Evolutionary conservation across 2,113 vertebrate species (phyloP), one percentile per base, ranked within the genome.

Genomic region (Peromyscus polionotus): DNA sequence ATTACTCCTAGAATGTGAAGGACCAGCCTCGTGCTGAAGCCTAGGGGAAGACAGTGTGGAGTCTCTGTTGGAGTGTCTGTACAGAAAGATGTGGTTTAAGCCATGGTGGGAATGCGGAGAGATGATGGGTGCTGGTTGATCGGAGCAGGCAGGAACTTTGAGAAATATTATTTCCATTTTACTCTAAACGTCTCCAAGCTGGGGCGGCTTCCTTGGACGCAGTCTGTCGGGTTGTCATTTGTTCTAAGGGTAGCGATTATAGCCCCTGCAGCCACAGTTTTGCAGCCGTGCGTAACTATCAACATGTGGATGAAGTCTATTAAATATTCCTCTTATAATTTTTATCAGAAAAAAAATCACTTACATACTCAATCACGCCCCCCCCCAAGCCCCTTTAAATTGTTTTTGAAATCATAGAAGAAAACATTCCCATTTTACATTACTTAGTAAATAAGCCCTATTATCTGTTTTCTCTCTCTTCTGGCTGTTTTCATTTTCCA

Each of bases 401-500:
- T 73, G 42, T 91, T 93, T 90, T 90, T 90, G 59, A 88, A 84
- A 88, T 67, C 42, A 45, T 51, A 79, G 63, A 77, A 1, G 67
- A 67, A 33, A 67, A 65, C 54, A 72, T 73, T 83, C 11, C 51
- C 57, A 33, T 20, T 88, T 89, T 57, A 31, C 2, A 24, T 88
- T 84, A 61, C n/a, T 80, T 57, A 72, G 9, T 92, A 79, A 70
- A 94, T 86, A 84, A 90, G 48, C n/a, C 6, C 73, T 70, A 45
- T 87, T 90, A 63, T 90, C 16, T 17, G 2, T 48, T 94, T 93
- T 95, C 92, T 90, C 93, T 76, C 63, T 65, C 96, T 96, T 95
- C 90, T 67, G 77, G 77, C 92, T 39, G 45, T 94, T 96, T 96
- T 76, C 13, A 90, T 33, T 95, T 93, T 96, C 73, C 90, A 59